Percentiles rank a stretch among this genome's conserved stretches.
Evolutionary conservation across 2,113 vertebrate genomes (phyloP).

Genomic region (Bubo blakistoni): DNA sequence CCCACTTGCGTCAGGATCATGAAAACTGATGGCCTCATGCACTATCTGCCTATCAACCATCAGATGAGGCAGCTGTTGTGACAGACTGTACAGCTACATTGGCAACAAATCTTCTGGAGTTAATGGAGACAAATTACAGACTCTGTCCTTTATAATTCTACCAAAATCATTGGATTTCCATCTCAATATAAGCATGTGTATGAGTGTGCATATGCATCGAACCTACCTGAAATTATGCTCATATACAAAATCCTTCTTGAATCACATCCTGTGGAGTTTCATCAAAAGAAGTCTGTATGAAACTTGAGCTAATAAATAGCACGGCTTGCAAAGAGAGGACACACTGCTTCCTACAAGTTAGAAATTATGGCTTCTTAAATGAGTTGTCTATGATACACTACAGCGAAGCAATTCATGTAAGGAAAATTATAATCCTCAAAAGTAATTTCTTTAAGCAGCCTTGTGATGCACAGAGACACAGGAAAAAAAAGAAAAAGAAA

Average conservation of each 20-base stretch:
- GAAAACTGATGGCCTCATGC: fast-evolving
- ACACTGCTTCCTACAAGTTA: neutral
- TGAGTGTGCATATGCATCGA: neutral
- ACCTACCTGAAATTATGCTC: neutral
- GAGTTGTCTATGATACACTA: neutral
- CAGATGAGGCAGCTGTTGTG: fast-evolving
- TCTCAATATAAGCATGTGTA: neutral
- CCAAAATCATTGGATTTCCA: neutral
- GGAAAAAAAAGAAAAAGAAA: too few species aligned
- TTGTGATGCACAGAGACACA: neutral
- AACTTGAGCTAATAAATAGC: neutral
- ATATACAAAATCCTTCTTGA: neutral
- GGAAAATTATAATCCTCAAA: neutral
- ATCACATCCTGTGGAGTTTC: neutral
- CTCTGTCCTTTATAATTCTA: neutral
- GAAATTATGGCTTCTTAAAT: neutral
- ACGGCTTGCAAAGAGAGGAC: neutral
- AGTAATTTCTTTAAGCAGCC: neutral
- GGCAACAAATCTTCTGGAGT: neutral
- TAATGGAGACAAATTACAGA: neutral
- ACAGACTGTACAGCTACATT: neutral
- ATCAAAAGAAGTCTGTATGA: neutral
- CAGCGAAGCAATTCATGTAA: neutral
- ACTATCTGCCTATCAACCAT: neutral
- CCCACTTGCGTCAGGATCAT: fast-evolving